A percentile compares a stretch with the other conserved stretches of the same genome.
phyloP scores from a whole-genome alignment of 2,113 vertebrate species.

The Pseudorasbora parva region DNA sequence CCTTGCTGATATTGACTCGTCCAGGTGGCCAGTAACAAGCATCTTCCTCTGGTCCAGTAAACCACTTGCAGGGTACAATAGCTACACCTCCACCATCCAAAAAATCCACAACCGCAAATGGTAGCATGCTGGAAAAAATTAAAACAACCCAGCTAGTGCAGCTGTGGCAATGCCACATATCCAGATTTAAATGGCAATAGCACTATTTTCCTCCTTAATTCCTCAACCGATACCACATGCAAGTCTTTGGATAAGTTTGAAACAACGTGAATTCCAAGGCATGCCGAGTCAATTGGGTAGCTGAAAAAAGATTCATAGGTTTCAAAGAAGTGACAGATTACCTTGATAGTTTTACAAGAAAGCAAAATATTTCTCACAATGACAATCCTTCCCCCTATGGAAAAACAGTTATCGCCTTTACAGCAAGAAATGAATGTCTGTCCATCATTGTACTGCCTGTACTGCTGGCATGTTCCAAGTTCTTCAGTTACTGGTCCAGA shows the following conservation, averaged over 20 bases:
- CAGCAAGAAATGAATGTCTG: too few relatives aligned
- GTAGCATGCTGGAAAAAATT: slow-evolving; percentile 37
- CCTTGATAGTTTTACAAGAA: slow-evolving; percentile 2
- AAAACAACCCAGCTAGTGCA: slow-evolving; percentile 30
- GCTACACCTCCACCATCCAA: slow-evolving; percentile 41
- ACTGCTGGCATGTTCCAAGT: too few relatives aligned
- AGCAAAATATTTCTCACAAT: slow-evolving; percentile 38
- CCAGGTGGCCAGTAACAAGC: slow-evolving; percentile 43
- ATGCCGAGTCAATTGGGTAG: slow-evolving; percentile 13
- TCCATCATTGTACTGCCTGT: too few relatives aligned
- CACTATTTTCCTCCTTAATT: neutral
- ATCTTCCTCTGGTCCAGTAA: slow-evolving; percentile 49
- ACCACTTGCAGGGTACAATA: slow-evolving; percentile 38
- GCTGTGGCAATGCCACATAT: slow-evolving; percentile 33
- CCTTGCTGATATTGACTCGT: slow-evolving; percentile 27
- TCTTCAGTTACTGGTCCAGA: too few relatives aligned
- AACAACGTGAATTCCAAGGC: slow-evolving; percentile 44
- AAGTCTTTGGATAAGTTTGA: slow-evolving; percentile 43
- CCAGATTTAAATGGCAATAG: slow-evolving; percentile 37
- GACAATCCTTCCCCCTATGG: too few relatives aligned
- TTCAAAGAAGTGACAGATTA: slow-evolving; percentile 32
- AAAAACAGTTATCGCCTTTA: too few relatives aligned
- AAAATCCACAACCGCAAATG: slow-evolving; percentile 50
- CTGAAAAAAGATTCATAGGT: slow-evolving; percentile 22
- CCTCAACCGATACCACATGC: too few relatives aligned